These are phyloP conservation scores for Sebastes variabilis DNA, from an alignment of 2,797 vertebrate species.

Conservation along the genomic window DNA sequence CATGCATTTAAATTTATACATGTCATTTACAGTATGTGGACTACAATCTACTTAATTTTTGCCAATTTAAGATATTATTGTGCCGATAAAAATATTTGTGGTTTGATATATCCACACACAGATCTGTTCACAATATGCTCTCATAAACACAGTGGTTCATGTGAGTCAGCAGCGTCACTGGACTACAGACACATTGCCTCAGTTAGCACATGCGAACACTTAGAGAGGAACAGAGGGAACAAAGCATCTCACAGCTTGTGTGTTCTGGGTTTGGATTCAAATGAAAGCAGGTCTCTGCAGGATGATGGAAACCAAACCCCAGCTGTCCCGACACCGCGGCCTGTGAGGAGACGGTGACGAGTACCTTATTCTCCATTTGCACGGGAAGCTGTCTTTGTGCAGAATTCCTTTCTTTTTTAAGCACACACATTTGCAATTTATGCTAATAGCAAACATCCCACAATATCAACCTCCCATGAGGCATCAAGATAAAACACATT, in stretches of 20 bases:
- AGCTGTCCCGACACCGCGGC: not conserved
- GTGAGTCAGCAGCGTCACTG: not conserved
- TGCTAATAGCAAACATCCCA: not conserved
- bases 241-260: constrained; percentile 1
- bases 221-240: constrained; percentile 5
- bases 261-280: constrained; percentile 15
- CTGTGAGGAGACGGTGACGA: not conserved
- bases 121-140: not conserved
- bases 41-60: too few relatives aligned
- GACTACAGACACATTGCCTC: not conserved
- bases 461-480: not conserved
- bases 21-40: too few relatives aligned
- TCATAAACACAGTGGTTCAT: not conserved
- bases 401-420: not conserved
- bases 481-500: not conserved
- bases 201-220: constrained; percentile 55
- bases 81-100: too few relatives aligned
- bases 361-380: not conserved
- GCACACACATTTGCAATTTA: rapidly evolving
- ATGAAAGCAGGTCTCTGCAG: constrained; percentile 32
- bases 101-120: not conserved
- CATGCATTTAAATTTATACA: too few relatives aligned
- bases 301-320: constrained; percentile 38
- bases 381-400: not conserved
- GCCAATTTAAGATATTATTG: too few relatives aligned